phyloP scores from a whole-genome alignment of 2,113 vertebrate genomes.

The Eulacestoma nigropectus region DNA sequence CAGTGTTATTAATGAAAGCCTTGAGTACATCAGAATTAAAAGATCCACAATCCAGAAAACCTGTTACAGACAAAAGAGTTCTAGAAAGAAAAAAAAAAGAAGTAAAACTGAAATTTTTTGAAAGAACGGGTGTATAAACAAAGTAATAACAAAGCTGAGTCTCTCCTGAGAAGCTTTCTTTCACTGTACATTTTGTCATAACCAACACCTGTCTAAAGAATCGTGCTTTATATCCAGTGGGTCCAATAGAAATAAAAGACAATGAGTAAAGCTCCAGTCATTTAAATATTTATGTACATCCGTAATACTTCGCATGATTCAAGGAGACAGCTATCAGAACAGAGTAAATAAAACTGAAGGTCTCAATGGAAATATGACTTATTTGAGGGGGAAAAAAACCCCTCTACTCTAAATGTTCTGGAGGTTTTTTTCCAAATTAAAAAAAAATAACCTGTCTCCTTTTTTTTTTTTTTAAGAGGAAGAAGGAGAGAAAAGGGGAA shows the following conservation, averaged over 20 bases:
- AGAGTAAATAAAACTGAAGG: neutral
- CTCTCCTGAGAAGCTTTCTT: neutral
- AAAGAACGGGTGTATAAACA: neutral
- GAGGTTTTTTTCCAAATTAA: neutral
- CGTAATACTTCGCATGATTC: neutral
- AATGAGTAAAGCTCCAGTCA: neutral
- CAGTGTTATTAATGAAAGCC: neutral
- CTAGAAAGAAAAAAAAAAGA: neutral
- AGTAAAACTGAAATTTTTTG: neutral
- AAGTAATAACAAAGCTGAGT: neutral
- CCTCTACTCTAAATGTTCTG: neutral
- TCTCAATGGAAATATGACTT: neutral
- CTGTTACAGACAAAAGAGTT: neutral
- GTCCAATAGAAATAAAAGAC: neutral
- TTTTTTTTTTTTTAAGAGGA: neutral
- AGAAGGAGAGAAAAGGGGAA: neutral
- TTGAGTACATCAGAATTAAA: neutral
- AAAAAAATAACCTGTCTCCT: neutral
- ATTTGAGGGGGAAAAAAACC: fast-evolving
- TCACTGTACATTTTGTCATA: neutral
- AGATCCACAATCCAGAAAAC: neutral
- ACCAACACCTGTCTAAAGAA: neutral
- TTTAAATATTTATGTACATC: neutral
- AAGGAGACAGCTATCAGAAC: neutral
- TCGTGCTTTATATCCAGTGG: neutral